Conservation (phyloP, 2,888 invertebrate species). For the Andrena camellia region DNA sequence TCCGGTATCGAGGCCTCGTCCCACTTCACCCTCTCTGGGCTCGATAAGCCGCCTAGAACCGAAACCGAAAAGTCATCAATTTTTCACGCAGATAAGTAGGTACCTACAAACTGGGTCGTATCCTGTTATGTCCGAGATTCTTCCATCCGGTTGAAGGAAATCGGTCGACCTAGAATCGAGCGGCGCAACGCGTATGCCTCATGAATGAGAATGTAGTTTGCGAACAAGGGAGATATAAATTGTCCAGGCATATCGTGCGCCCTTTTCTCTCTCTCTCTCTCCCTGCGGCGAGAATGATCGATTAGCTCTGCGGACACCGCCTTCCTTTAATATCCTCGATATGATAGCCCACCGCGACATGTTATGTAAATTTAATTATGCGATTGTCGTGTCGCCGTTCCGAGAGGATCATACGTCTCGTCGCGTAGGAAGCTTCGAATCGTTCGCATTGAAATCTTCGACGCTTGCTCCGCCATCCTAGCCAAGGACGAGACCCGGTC, state of each 20-base stretch:
- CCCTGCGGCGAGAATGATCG: constrained; percentile 13
- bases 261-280: neutral
- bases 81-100: constrained; percentile 46
- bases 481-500: no score
- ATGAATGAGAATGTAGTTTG: constrained; percentile 9
- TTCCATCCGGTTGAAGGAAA: constrained; percentile 1
- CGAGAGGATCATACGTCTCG: constrained; percentile 18
- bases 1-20: neutral
- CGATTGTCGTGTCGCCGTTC: constrained; percentile 21
- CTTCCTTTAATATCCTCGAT: constrained; percentile 27
- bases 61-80: constrained; percentile 40
- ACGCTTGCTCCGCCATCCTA: neutral
- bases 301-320: constrained; percentile 25
- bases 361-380: constrained; percentile 37
- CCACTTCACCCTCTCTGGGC: neutral
- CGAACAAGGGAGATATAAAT: constrained; percentile 40
- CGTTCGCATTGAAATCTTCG: neutral
- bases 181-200: neutral
- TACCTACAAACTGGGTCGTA: constrained; percentile 47
- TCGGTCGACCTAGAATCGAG: constrained; percentile 32
- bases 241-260: constrained; percentile 5
- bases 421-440: constrained; percentile 18
- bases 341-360: constrained; percentile 14
- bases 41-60: constrained; percentile 14
- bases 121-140: neutral